Base-by-base conservation (phyloP, 2,888 invertebrate genomes). In the Nymphalis urticae region DNA sequence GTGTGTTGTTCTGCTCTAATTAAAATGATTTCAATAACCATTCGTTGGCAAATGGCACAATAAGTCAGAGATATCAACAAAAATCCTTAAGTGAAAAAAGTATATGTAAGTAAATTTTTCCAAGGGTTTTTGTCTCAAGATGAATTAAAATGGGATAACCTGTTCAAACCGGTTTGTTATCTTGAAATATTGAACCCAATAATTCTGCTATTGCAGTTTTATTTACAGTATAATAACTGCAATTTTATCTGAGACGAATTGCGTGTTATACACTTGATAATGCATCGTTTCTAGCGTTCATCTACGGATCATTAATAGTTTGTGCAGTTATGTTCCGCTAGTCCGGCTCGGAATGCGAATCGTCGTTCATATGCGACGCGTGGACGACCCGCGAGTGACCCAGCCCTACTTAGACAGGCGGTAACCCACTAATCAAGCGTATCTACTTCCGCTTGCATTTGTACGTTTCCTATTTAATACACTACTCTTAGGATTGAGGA, bases 261-360 rank as follows among this genome's bases (percentile, higher is more conserved):
- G 58, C 58, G 19, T 58, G 42, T 58, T 17, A n/a, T 32, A 32
- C n/a, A 56, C 58, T 42, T 58, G 58, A 42, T 58, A 58, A 58
- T 58, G 19, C n/a, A 42, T 42, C 58, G 58, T 58, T 58, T 7
- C 8, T n/a, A 53, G 17, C 56, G 56, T 21, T 53, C 61, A 32
- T 61, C 61, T 48, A 24, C 36, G 21, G 50, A 48, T 36, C 63
- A 70, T 60, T 50, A 62, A 58, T 65, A 54, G 61, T 48, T 50
- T 78, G 81, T 82, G 85, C 86, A 84, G 87, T 88, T 88, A 86
- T 76, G 86, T 85, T 83, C 88, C 87, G 88, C 89, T 89, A 88
- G 78, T 72, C 85, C 85, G 76, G 58, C 19, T n/a, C 84, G 79
- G 76, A 68, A 76, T 79, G 81, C 82, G 81, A 83, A 82, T 80